A percentile compares a stretch with the other conserved stretches of the same genome.
phyloP scores from a whole-genome alignment of 1,140 invertebrate genomes.

The Cyphomyrmex costatus region DNA sequence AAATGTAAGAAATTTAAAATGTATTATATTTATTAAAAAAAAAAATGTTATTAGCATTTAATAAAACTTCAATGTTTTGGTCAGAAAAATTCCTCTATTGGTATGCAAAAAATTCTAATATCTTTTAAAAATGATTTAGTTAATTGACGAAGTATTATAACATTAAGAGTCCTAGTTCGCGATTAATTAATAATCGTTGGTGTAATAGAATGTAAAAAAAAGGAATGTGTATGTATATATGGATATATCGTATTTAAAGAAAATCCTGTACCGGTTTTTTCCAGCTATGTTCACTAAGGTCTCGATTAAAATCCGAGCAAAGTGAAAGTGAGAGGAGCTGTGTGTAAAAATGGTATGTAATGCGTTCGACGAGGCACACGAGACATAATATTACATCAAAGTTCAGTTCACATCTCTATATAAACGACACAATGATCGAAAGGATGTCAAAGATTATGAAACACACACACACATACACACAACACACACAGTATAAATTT shows the following conservation, averaged over 20 bases:
- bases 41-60: not conserved
- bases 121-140: not conserved
- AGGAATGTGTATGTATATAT: not conserved
- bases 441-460: constrained; percentile 22
- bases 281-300: constrained; percentile 6
- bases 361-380: constrained; percentile 10
- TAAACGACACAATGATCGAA: not conserved
- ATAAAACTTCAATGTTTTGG: not conserved
- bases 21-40: not conserved
- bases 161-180: not conserved
- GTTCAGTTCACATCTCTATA: not conserved
- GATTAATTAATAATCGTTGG: not conserved
- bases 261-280: constrained; percentile 29
- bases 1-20: not conserved
- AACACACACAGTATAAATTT: not conserved
- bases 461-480: too few species aligned
- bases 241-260: constrained; percentile 20
- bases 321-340: constrained; percentile 83
- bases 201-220: not conserved
- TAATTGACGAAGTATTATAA: not conserved
- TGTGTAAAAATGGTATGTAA: constrained; percentile 74
- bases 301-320: constrained; percentile 61
- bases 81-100: not conserved
- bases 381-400: constrained; percentile 12
- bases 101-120: not conserved